phyloP scores from a whole-genome alignment of 1,140 invertebrate species.

The Cydia strobilella region DNA sequence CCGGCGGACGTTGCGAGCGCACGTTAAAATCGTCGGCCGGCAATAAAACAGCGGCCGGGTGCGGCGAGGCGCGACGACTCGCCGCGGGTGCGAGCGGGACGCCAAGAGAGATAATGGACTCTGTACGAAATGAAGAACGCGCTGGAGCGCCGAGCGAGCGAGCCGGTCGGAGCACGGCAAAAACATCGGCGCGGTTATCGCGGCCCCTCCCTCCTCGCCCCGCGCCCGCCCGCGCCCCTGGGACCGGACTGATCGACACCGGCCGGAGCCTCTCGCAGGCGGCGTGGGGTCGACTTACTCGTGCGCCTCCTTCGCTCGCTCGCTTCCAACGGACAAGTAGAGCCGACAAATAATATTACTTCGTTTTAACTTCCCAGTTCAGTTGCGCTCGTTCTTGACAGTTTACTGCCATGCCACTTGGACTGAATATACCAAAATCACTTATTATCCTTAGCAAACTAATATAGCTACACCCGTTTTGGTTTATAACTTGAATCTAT shows the following conservation, averaged over 20 bases:
- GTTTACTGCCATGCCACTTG: slow-evolving; percentile 43
- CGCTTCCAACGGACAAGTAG: slow-evolving; percentile 40
- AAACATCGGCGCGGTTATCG: slow-evolving; percentile 75
- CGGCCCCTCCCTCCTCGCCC: slow-evolving; percentile 46
- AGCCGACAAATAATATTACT: slow-evolving; percentile 42
- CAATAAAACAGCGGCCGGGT: slow-evolving; percentile 78
- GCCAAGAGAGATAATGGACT: slow-evolving; percentile 72
- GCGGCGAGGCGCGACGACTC: slow-evolving; percentile 73
- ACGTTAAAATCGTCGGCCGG: slow-evolving; percentile 79
- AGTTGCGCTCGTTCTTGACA: slow-evolving; percentile 54
- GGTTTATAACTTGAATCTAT: no score
- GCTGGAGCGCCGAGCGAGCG: slow-evolving; percentile 69
- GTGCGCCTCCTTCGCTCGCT: slow-evolving; percentile 46
- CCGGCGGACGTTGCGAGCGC: slow-evolving; percentile 78
- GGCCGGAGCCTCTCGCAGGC: slow-evolving; percentile 61
- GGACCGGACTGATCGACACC: slow-evolving; percentile 59
- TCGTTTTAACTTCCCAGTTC: slow-evolving; percentile 60
- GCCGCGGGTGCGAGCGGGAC: slow-evolving; percentile 66
- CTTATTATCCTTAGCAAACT: not conserved
- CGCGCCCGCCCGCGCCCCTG: slow-evolving; percentile 42
- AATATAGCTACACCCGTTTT: no score
- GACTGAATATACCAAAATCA: not conserved
- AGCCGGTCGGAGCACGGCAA: slow-evolving; percentile 71
- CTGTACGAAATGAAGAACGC: slow-evolving; percentile 74
- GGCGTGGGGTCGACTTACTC: slow-evolving; percentile 65